Percentiles rank a stretch among this genome's conserved stretches.
These are phyloP conservation scores for Fulica atra DNA, from an alignment of 2,113 vertebrate species.

Conservation along the genomic window DNA sequence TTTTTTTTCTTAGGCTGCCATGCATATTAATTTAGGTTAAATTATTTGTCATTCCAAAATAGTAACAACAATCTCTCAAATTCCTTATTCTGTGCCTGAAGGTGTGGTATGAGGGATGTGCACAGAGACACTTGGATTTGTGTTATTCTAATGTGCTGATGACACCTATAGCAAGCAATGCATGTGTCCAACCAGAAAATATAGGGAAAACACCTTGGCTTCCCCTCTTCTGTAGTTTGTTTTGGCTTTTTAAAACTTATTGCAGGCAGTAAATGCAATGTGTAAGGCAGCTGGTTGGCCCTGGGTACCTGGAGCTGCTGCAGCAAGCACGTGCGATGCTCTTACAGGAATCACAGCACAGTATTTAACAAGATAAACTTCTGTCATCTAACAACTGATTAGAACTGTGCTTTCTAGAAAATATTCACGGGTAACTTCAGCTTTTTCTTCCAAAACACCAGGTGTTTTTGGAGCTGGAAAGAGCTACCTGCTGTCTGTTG, in stretches of 20 bases:
- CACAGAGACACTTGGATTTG: not conserved
- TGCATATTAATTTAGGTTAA: not conserved
- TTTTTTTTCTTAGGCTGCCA: not conserved
- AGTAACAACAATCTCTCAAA: not conserved
- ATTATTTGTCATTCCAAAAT: not conserved
- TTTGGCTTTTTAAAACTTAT: not conserved
- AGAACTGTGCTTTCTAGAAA: not conserved
- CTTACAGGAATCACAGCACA: not conserved
- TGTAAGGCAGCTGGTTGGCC: not conserved
- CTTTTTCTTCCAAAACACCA: slow-evolving; percentile 52
- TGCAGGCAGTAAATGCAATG: not conserved
- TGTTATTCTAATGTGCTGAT: not conserved
- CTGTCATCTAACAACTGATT: not conserved
- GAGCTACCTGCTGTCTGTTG: slow-evolving; percentile 81
- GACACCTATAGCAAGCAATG: not conserved
- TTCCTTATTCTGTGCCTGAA: not conserved
- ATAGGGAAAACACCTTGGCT: not conserved
- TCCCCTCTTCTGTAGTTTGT: not conserved
- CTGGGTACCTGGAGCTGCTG: not conserved
- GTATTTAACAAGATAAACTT: not conserved
- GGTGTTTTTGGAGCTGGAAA: slow-evolving; percentile 86
- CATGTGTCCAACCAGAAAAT: not conserved
- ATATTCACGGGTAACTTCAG: not conserved
- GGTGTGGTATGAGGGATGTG: not conserved
- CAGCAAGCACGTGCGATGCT: not conserved